phyloP scores from a whole-genome alignment of 2,797 vertebrate genomes.

The Clamator glandarius region DNA sequence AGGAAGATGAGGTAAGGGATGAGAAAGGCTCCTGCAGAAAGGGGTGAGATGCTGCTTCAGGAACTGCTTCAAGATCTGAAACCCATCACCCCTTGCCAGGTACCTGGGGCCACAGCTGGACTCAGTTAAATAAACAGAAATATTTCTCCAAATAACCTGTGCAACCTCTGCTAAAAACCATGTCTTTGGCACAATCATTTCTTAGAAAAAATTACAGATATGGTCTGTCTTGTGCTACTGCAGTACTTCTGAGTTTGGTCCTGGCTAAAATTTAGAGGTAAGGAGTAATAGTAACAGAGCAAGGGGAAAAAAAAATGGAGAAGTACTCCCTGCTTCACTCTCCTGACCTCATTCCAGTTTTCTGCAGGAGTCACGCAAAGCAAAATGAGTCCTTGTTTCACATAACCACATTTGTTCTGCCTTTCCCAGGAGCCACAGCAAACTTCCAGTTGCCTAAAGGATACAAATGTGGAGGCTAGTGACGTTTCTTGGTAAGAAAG shows the following conservation, averaged over 20 bases:
- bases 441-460: constrained; percentile 7
- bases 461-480: constrained; percentile 7
- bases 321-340: background rate
- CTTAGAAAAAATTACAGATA: background rate
- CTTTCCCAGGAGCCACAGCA: background rate
- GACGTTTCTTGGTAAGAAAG: constrained; percentile 26
- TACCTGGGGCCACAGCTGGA: background rate
- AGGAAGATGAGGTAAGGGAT: constrained; percentile 94
- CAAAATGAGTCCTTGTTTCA: constrained; percentile 19
- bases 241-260: background rate
- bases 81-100: background rate
- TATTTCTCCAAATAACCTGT: background rate
- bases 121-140: background rate
- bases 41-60: background rate
- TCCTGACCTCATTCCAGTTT: background rate
- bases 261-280: background rate
- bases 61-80: background rate
- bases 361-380: background rate
- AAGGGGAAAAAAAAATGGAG: background rate
- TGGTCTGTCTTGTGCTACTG: background rate
- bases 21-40: constrained; percentile 88
- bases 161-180: background rate
- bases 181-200: background rate
- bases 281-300: background rate
- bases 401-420: constrained; percentile 35